Percentiles rank a stretch among this genome's conserved stretches.
phyloP scores from a whole-genome alignment of 2,113 vertebrate genomes.

The Megaceryle torquata region DNA sequence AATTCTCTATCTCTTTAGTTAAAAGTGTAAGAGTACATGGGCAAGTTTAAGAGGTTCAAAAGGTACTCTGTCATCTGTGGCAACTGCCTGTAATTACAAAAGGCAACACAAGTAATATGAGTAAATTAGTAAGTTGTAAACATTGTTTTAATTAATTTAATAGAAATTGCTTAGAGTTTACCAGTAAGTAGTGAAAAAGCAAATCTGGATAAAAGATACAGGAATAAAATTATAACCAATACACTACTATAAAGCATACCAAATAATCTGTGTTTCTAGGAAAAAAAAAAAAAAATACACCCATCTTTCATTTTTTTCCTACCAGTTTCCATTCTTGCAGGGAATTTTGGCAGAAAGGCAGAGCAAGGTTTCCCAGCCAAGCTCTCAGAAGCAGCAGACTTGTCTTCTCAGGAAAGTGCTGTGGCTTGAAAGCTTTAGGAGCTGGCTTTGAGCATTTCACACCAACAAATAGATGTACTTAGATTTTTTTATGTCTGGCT shows the following conservation, averaged over 20 bases:
- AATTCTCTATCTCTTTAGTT: neutral
- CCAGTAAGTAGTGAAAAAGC: neutral
- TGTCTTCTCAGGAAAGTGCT: neutral
- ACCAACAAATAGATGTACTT: neutral
- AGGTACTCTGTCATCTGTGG: neutral
- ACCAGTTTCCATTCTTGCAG: neutral
- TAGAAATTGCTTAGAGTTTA: neutral
- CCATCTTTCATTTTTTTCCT: neutral
- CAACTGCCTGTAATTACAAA: neutral
- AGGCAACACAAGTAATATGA: neutral
- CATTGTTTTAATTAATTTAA: neutral
- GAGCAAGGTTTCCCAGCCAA: neutral
- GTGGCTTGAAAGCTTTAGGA: neutral
- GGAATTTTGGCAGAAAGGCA: neutral
- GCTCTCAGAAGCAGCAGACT: neutral
- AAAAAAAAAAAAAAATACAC: neutral
- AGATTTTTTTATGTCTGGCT: neutral
- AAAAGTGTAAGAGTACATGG: neutral
- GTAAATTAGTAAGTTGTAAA: neutral
- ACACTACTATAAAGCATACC: neutral
- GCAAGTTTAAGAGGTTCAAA: neutral
- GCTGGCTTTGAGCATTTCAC: neutral
- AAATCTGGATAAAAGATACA: neutral
- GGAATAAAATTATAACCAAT: neutral
- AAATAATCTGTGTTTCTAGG: neutral